Base-by-base conservation (phyloP, 2,888 invertebrate genomes). In the Agrotis clavis region DNA sequence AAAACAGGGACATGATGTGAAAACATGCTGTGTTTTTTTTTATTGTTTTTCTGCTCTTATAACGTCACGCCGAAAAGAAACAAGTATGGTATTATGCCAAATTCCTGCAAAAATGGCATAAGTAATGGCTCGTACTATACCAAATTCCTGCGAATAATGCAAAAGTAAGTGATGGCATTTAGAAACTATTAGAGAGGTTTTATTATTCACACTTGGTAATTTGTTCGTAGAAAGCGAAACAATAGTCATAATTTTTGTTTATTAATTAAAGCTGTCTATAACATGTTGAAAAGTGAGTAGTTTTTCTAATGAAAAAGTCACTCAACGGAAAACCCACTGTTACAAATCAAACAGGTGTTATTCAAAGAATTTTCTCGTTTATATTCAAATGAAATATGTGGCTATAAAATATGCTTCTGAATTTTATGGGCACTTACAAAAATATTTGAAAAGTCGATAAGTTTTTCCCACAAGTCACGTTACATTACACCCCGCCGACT, bases 391-490 rank as follows among this genome's bases (percentile, higher is more conserved):
- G 45, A 78, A 71, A 71, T 72, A 59, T 45, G 53, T 63, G 19
- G 35, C 19, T 53, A 35, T 74, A 65, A 74, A 76, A 74, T 35
- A 59, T 48, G 51, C 35, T 35, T 50, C 18, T 54, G 30, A 60
- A 51, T 53, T 68, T 45, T 81, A 77, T 68, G 30, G 67, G 13
- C 51, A 21, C n/a, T 54, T 13, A 59, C 53, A 21, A 50, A 71
- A 67, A 72, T 50, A 76, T 79, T 68, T 65, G 67, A 59, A 89
- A 90, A 94, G 93, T 94, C 93, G 79, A 94, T 94, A 90, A 18
- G 75, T 71, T 89, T 94, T 95, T 95, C 94, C 93, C 94, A 94
- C 92, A 90, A 86, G 71, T 79, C 70, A 76, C 70, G 63, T 64
- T 63, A 59, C 70, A 70, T 74, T 72, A 74, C 65, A 69, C 76